A percentile compares a stretch with the other conserved stretches of the same genome.
These are phyloP conservation scores for Diceros bicornis DNA, from an alignment of 2,797 vertebrate genomes.

Conservation along the genomic window DNA sequence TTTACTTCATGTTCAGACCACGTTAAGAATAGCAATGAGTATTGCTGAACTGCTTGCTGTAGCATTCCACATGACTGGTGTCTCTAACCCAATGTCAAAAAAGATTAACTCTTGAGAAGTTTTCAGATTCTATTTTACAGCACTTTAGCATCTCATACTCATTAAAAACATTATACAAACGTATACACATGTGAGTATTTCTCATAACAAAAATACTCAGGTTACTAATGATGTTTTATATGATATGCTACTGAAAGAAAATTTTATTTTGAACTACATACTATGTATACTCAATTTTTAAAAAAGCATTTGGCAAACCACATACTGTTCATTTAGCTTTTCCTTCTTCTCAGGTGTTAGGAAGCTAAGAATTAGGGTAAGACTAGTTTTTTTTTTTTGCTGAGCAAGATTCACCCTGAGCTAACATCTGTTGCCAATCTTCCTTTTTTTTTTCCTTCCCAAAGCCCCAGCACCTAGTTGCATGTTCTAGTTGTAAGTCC, in stretches of 20 bases:
- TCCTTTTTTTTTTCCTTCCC: too few relatives aligned
- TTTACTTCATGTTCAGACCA: neutral
- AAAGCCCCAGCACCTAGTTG: too few relatives aligned
- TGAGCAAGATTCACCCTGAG: too few relatives aligned
- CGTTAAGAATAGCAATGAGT: neutral
- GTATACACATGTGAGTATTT: neutral
- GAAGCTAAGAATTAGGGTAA: slow-evolving; percentile 7
- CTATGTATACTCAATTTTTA: neutral
- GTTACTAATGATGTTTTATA: neutral
- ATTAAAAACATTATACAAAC: slow-evolving; percentile 6
- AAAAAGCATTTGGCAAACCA: neutral
- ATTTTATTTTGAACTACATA: slow-evolving; percentile 33
- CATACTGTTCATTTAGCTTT: slow-evolving; percentile 13
- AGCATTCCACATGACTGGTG: neutral
- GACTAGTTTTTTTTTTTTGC: neutral
- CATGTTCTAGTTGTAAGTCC: too few relatives aligned
- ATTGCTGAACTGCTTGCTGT: neutral
- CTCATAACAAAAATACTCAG: neutral
- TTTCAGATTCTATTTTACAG: slow-evolving; percentile 24
- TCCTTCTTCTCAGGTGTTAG: slow-evolving; percentile 28
- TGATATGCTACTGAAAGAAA: neutral
- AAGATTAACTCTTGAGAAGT: neutral
- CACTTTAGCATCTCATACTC: neutral
- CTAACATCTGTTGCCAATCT: too few relatives aligned
- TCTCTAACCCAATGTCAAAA: neutral